Evolutionary conservation across 2,888 invertebrate species (phyloP).

Genomic region (Napeogenes sylphis): DNA sequence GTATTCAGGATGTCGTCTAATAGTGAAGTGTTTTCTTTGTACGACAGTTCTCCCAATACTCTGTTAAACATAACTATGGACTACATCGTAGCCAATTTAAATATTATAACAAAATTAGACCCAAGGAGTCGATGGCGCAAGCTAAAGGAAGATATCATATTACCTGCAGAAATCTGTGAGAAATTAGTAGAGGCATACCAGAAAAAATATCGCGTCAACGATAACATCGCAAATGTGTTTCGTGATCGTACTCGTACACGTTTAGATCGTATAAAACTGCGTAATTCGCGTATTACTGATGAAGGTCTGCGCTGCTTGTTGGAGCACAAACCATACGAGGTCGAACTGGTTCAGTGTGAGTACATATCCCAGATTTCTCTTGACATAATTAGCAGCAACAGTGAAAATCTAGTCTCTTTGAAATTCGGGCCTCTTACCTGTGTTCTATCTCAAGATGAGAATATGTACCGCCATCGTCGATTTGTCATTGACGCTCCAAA

Average conservation of each 20-base stretch:
- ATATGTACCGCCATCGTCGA: conserved; percentile 56
- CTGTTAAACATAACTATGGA: conserved; percentile 81
- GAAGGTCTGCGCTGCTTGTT: conserved; percentile 83
- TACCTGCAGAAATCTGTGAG: conserved; percentile 86
- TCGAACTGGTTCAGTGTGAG: conserved; percentile 87
- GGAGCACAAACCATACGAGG: conserved; percentile 83
- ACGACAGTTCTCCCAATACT: conserved; percentile 75
- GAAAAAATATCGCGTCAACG: conserved; percentile 76
- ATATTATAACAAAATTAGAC: conserved; percentile 77
- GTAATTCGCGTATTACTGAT: conserved; percentile 84
- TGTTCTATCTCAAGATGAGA: conserved; percentile 76
- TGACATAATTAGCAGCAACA: conserved; percentile 82
- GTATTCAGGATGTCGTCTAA: conserved; percentile 49
- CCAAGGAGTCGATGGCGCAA: conserved; percentile 62
- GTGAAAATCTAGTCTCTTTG: conserved; percentile 82
- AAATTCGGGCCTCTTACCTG: conserved; percentile 83
- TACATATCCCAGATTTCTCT: conserved; percentile 81
- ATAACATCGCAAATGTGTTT: conserved; percentile 84
- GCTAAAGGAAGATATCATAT: conserved; percentile 78
- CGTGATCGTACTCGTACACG: conserved; percentile 84
- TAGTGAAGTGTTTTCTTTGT: conserved; percentile 46
- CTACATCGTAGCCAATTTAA: conserved; percentile 79
- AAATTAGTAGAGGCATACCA: conserved; percentile 79
- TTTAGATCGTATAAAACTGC: conserved; percentile 82
- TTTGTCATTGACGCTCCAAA: conserved; percentile 79